Evolutionary conservation across 1,140 invertebrate genomes (phyloP), one percentile per base, ranked within the genome.

Genomic region (Diachasmimorpha longicaudata): DNA sequence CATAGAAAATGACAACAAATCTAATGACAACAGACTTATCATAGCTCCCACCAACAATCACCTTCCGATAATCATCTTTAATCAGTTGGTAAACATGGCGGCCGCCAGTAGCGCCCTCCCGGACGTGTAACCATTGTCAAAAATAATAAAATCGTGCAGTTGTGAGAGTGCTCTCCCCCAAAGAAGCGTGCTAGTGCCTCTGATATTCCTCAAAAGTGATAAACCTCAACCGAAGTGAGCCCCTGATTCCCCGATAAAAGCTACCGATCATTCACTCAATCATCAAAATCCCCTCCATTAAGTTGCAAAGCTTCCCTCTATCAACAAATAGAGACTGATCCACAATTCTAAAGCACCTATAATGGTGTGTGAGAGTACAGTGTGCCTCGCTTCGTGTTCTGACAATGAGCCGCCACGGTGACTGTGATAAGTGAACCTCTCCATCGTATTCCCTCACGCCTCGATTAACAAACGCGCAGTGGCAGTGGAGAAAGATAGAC

Each of bases 401-500:
- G 85, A 86, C 84, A 86, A 86, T 85, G 84, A 85, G 81, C 83
- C 79, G 83, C 83, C 77, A 81, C 82, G 79, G 83, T 82, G 84
- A 83, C 83, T 84, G 85, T 85, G 85, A 86, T 86, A 86, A 86
- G 81, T 85, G 82, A 85, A 55, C 76, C 77, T 82, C 80, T 74
- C 78, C 75, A 78, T 75, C 68, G 37, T 42, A 74, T 79, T 77
- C 13, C 74, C 75, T 81, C 74, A 78, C 76, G 79, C 69, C 55
- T 69, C 31, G 39, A 37, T 69, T 63, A 69, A 70, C 44, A 80
- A 80, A 81, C 80, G 78, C 77, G 80, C 75, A 82, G 83, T 81
- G 82, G 83, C 84, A 82, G 84, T 84, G 82, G 83, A 84, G 83
- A 84, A 84, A 81, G 82, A 84, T 70, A 80, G 76, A 80, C 72